These are phyloP conservation scores for sheep (Ovis aries) DNA, from an alignment of 2,113 vertebrate species.

Conservation along the genomic window ARS-UI_Ramb_v3.0 NC_056066.1:39007001-39007500, in stretches of 20 bases:
- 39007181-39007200: not conserved
- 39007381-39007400: not conserved
- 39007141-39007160: not conserved
- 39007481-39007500: not conserved
- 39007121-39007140: not conserved
- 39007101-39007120: not conserved
- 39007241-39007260: not conserved
- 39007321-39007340: not conserved
- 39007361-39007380: not conserved
- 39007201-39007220: not conserved
- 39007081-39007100: not conserved
- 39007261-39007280: not conserved
- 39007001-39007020: not conserved
- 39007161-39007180: not conserved
- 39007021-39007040: not conserved
- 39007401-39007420: not conserved
- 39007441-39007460: not conserved
- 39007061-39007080: not conserved
- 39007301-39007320: not conserved
- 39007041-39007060: not conserved
- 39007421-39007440: not conserved
- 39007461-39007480: not conserved
- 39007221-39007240: not conserved
- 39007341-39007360: not conserved
- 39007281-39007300: not conserved